phyloP scores from a whole-genome alignment of 2,113 vertebrate species.

The Agapornis roseicollis region DNA sequence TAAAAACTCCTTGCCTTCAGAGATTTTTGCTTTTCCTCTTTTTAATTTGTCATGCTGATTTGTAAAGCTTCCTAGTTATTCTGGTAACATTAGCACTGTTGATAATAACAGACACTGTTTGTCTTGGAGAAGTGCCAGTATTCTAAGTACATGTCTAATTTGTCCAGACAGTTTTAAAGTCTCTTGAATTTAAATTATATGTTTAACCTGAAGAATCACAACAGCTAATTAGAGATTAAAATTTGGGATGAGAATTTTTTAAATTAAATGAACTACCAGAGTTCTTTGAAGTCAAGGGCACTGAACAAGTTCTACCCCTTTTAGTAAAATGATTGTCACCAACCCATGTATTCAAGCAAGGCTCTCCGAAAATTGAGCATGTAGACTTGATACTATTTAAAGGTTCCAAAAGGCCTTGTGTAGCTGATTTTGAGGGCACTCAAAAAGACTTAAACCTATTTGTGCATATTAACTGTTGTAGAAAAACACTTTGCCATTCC shows the following conservation, averaged over 20 bases:
- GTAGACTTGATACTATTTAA: not conserved
- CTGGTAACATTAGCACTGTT: conserved; percentile 42
- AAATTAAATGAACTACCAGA: not conserved
- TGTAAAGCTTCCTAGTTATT: conserved; percentile 50
- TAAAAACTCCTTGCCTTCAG: conserved; percentile 29
- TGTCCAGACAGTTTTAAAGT: conserved; percentile 57
- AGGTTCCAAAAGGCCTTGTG: not conserved
- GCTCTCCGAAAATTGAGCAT: not conserved
- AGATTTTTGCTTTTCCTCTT: conserved; percentile 58
- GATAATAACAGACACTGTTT: conserved; percentile 63
- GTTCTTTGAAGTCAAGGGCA: not conserved
- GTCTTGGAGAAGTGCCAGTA: conserved; percentile 47
- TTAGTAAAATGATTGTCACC: not conserved
- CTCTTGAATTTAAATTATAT: conserved; percentile 48
- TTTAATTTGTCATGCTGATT: conserved; percentile 67
- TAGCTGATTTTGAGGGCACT: not conserved
- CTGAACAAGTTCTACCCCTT: not conserved
- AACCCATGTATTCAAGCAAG: not conserved
- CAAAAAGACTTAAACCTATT: not conserved
- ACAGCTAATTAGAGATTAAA: conserved; percentile 24
- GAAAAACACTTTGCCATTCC: not conserved
- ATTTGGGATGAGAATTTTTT: not conserved
- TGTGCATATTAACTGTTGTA: not conserved
- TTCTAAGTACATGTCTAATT: conserved; percentile 55
- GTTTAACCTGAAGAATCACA: conserved; percentile 31